Evolutionary conservation across 1,140 invertebrate genomes (phyloP).

Genomic region (Drosophila erecta): DNA sequence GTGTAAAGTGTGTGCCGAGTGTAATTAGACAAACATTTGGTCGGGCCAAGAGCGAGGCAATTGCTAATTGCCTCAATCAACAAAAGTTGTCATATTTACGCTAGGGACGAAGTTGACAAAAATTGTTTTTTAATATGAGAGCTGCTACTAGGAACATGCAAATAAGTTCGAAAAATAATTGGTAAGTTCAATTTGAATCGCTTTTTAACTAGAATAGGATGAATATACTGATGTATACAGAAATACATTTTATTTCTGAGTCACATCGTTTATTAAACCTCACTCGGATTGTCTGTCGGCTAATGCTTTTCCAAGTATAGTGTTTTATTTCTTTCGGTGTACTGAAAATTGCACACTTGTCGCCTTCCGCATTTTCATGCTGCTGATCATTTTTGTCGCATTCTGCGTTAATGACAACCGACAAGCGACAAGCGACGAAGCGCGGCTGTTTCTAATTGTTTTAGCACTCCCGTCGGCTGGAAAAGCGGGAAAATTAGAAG

Average conservation of each 20-base stretch:
- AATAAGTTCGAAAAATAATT: background rate
- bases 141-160: too few species aligned
- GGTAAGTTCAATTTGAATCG: too few species aligned
- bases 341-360: slow-evolving; percentile 38
- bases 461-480: slow-evolving; percentile 48
- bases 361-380: slow-evolving; percentile 10
- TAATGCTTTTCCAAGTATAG: too few species aligned
- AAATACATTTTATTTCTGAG: too few species aligned
- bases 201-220: too few species aligned
- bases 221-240: too few species aligned
- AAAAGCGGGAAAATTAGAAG: slow-evolving; percentile 16
- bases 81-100: slow-evolving; percentile 52
- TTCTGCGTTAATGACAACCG: slow-evolving; percentile 69
- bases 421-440: slow-evolving; percentile 55
- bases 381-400: slow-evolving; percentile 53
- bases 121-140: slow-evolving; percentile 39
- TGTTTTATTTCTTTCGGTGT: slow-evolving; percentile 5
- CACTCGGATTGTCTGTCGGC: too few species aligned
- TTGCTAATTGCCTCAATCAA: slow-evolving; percentile 83
- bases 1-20: slow-evolving; percentile 69
- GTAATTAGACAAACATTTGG: slow-evolving; percentile 83
- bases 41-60: slow-evolving; percentile 55
- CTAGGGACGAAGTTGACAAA: slow-evolving; percentile 25
- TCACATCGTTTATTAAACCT: too few species aligned
- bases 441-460: slow-evolving; percentile 81